Evolutionary conservation across 64 coral and sea anemone genomes (phyloP).

Genomic region (Montipora sp.): DNA sequence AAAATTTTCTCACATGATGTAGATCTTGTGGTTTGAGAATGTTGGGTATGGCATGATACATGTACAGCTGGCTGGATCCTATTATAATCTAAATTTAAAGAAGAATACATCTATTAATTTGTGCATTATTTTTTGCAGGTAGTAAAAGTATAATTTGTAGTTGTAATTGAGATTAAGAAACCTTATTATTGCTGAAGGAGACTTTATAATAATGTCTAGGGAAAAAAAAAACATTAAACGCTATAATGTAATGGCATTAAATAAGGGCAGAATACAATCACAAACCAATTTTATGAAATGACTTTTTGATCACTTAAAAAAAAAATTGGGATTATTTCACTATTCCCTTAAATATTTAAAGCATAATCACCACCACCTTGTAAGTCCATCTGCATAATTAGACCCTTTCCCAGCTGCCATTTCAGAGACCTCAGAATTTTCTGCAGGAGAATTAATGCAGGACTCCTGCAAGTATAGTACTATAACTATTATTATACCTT

Average conservation of each 20-base stretch:
- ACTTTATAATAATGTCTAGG: not conserved
- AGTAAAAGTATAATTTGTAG: not conserved
- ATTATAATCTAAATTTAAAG: not conserved
- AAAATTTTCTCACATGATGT: not conserved
- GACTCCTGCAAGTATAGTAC: not conserved
- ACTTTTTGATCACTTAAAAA: not conserved
- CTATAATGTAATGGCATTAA: not conserved
- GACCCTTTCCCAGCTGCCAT: not conserved
- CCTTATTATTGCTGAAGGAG: not conserved
- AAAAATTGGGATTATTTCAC: not conserved
- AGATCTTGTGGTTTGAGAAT: not conserved
- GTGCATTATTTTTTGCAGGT: not conserved
- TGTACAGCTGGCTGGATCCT: not conserved
- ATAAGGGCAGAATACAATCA: not conserved
- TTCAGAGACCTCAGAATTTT: not conserved
- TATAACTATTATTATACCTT: not conserved
- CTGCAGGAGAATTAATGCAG: not conserved
- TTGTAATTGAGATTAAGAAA: not conserved
- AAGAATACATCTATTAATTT: not conserved
- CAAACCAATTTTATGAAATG: not conserved
- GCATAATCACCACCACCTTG: not conserved
- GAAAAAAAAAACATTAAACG: not conserved
- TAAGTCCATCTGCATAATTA: not conserved
- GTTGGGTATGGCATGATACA: not conserved
- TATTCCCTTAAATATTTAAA: not conserved